Conservation (phyloP, 2,113 vertebrate genomes). For the Polypterus senegalus region DNA sequence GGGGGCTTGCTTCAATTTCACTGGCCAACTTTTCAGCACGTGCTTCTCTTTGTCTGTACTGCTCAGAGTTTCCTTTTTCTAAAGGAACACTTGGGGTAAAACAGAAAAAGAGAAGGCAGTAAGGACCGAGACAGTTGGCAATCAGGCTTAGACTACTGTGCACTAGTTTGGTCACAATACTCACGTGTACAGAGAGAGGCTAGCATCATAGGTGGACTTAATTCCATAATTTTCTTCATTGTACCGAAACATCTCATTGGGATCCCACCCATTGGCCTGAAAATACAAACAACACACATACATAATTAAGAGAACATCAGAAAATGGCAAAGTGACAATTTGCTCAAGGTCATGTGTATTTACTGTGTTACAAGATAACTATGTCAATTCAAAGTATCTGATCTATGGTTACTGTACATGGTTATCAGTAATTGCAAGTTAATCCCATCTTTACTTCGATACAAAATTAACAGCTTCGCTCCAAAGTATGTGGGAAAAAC, state of each 20-base stretch:
- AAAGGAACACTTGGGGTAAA: constrained; percentile 18
- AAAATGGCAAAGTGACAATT: no score
- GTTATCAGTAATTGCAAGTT: no score
- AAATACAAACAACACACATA: not conserved
- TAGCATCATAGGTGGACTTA: constrained; percentile 82
- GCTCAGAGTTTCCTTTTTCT: constrained; percentile 68
- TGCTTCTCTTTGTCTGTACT: constrained; percentile 68
- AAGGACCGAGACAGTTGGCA: no score
- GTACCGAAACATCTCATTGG: constrained; percentile 85
- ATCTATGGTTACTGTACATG: no score
- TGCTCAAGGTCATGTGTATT: no score
- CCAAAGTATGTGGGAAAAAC: no score
- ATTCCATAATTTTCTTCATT: constrained; percentile 83
- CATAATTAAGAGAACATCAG: no score
- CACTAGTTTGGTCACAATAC: constrained; percentile 22
- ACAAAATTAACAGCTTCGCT: no score
- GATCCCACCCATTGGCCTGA: constrained; percentile 84
- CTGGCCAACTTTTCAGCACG: constrained; percentile 68
- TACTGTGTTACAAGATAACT: no score
- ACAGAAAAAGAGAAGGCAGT: not conserved
- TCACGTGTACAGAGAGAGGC: constrained; percentile 82
- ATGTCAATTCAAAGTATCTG: no score
- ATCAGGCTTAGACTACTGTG: no score
- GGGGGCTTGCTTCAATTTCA: constrained; percentile 78
- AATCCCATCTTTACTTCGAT: no score